Percentiles rank a stretch among this genome's conserved stretches.
Conservation (phyloP, 2,113 vertebrate genomes). For the Machaerirhynchus nigripectus region DNA sequence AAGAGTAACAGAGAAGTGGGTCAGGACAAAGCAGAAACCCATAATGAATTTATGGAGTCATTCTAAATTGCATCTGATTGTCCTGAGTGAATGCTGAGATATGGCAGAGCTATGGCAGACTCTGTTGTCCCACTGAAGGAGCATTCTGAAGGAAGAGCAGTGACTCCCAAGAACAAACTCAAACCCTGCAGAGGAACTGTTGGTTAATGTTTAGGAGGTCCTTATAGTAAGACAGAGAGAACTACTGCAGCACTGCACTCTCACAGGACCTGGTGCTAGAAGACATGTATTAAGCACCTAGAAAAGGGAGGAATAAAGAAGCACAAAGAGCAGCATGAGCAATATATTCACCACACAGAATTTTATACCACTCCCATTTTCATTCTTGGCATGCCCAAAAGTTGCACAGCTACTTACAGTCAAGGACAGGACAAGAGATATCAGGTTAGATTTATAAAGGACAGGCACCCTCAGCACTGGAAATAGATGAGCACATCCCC, state of each 20-base stretch:
- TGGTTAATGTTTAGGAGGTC: not conserved
- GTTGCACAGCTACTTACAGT: not conserved
- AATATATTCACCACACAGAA: not conserved
- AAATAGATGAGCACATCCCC: not conserved
- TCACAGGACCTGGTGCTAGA: not conserved
- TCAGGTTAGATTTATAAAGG: not conserved
- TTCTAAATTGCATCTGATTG: not conserved
- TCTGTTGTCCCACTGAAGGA: not conserved
- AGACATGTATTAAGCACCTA: not conserved
- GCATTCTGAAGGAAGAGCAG: not conserved
- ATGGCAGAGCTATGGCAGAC: not conserved
- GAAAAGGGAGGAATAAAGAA: not conserved
- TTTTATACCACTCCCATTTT: not conserved
- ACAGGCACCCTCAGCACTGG: not conserved
- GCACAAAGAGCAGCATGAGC: not conserved
- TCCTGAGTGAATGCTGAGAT: not conserved
- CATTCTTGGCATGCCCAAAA: not conserved
- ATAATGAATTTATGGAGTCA: not conserved
- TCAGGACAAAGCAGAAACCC: not conserved
- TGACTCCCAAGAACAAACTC: not conserved
- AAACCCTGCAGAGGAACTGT: not conserved
- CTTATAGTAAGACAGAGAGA: not conserved
- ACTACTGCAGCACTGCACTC: not conserved
- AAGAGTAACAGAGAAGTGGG: not conserved
- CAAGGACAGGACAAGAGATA: not conserved